A percentile compares a stretch with the other conserved stretches of the same genome.
These are phyloP conservation scores for Maccullochella peelii DNA, from an alignment of 2,113 vertebrate genomes.

Conservation along the genomic window DNA sequence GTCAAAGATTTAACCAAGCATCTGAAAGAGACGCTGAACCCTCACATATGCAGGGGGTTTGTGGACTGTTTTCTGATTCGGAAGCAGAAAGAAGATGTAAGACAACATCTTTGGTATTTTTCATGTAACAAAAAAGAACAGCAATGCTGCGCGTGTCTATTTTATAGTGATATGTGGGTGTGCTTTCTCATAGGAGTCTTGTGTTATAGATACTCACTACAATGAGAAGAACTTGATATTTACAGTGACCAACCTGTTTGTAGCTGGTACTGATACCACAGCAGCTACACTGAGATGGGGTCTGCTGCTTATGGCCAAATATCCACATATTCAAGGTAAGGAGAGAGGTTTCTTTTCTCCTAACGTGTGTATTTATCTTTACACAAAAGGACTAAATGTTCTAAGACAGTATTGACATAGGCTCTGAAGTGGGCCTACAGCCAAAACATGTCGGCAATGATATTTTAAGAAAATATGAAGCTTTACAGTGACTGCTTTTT, in stretches of 20 bases:
- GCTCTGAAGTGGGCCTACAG: no score
- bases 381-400: no score
- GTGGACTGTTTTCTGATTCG: conserved; percentile 77
- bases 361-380: no score
- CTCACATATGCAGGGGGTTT: conserved; percentile 63
- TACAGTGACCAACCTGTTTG: conserved; percentile 72
- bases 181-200: conserved; percentile 47
- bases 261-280: conserved; percentile 80
- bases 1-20: conserved; percentile 24
- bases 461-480: neutral
- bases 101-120: neutral
- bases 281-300: conserved; percentile 73
- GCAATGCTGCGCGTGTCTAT: neutral
- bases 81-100: conserved; percentile 70
- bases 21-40: conserved; percentile 74
- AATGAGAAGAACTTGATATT: conserved; percentile 63
- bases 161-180: neutral
- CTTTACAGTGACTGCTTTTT: neutral
- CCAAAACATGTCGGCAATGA: no score
- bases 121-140: neutral
- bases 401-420: no score
- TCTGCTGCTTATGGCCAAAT: conserved; percentile 82
- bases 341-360: no score
- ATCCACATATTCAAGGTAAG: conserved; percentile 84
- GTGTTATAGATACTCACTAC: conserved; percentile 52